Base-by-base conservation (phyloP, 2,113 vertebrate species). In the Lophotis ruficrista region DNA sequence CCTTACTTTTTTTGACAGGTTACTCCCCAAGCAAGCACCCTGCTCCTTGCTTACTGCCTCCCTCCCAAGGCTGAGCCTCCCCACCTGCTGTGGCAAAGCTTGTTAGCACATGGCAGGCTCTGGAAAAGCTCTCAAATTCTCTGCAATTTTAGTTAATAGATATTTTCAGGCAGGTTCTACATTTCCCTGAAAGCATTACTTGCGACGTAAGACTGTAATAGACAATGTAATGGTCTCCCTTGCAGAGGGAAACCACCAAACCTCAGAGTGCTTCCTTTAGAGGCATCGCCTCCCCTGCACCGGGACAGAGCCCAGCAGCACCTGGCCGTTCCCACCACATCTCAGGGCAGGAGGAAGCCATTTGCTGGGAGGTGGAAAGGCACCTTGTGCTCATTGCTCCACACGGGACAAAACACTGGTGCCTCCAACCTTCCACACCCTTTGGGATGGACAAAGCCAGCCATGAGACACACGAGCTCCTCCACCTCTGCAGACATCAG, bases 61-160 rank as follows among this genome's bases (percentile, higher is more conserved):
- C 31, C 17, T 50, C 14, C 61, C 3, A 4, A 13, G 57, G 30
- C 35, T 15, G 24, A 7, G 17, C 35, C 33, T 38, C 61, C 54
- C 31, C 53, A 6, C 16, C 12, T 11, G 19, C 56, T 22, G 18
- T 1, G 35, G 60, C 16, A 28, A 77, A 75, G 33, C 20, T 8
- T 1, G 0, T 41, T 3, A 37, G n/a, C 16, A 15, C 45, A 16
- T 20, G 20, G 27, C 27, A 12, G 2, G 2, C 80, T 43, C 45
- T n/a, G 25, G 25, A 22, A 83, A 58, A 90, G 9, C 69, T 31
- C n/a, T 6, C 73, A 3, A 17, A 22, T 28, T 30, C 48, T 37
- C 72, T 8, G 27, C 8, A 8, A 5, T 64, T 75, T 60, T 9
- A 33, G 19, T 25, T 45, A 73, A 54, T 12, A 71, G 72, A 38